Conservation (phyloP, 2,888 invertebrate species). For the Meghimatium bilineatum region DNA sequence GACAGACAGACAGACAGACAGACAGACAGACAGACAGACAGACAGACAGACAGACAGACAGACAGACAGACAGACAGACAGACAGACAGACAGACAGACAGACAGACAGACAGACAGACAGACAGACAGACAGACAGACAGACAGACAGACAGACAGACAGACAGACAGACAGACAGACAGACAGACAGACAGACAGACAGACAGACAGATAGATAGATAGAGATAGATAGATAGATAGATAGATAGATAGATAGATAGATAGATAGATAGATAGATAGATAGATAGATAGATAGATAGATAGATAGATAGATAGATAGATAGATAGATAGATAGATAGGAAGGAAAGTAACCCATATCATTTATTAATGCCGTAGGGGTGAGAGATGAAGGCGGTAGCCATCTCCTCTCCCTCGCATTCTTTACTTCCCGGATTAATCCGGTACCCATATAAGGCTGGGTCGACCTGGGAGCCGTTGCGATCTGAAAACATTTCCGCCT, state of each 20-base stretch:
- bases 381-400: too few relatives aligned
- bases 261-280: constrained; percentile 13
- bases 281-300: constrained; percentile 5
- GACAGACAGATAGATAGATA: too few relatives aligned
- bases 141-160: background rate
- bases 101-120: constrained; percentile 7
- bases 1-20: background rate
- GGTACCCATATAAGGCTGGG: too few relatives aligned
- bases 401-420: too few relatives aligned
- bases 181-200: background rate
- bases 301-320: background rate
- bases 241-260: constrained; percentile 13
- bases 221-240: too few relatives aligned
- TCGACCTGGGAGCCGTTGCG: too few relatives aligned
- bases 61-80: background rate
- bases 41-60: background rate
- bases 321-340: too few relatives aligned
- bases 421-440: too few relatives aligned
- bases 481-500: too few relatives aligned
- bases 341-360: too few relatives aligned
- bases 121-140: constrained; percentile 7
- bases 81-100: constrained; percentile 7
- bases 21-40: background rate
- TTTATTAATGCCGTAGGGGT: too few relatives aligned
- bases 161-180: background rate